phyloP scores from a whole-genome alignment of 2,888 invertebrate species.

The Phoronis australis region DNA sequence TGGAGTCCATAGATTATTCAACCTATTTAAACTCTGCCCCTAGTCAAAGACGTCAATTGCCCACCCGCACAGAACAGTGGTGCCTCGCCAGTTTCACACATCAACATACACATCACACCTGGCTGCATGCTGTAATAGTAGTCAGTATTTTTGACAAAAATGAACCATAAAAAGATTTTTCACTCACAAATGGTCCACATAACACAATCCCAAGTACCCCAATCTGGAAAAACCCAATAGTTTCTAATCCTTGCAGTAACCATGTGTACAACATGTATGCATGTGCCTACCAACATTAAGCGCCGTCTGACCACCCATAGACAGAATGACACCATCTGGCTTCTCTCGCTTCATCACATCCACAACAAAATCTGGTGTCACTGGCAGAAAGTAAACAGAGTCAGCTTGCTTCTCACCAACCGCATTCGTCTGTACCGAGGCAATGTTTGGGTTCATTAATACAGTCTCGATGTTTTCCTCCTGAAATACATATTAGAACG shows the following conservation, averaged over 20 bases:
- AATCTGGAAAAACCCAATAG: no score
- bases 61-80: no score
- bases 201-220: background rate
- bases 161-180: no score
- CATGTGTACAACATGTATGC: background rate
- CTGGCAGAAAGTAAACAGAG: slow-evolving; percentile 36
- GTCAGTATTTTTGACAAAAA: no score
- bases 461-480: slow-evolving; percentile 41
- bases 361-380: slow-evolving; percentile 35
- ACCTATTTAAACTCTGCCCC: no score
- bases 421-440: slow-evolving; percentile 47
- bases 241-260: background rate
- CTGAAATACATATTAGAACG: slow-evolving; percentile 11
- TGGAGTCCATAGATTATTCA: no score
- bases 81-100: no score
- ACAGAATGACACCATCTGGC: slow-evolving; percentile 42
- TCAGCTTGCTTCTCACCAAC: slow-evolving; percentile 39
- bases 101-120: no score
- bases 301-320: slow-evolving; percentile 49
- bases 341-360: slow-evolving; percentile 36
- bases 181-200: no score
- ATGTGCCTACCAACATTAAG: slow-evolving; percentile 34
- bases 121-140: no score
- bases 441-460: slow-evolving; percentile 49
- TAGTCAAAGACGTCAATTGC: no score